Percentiles rank a stretch among this genome's conserved stretches.
These are phyloP conservation scores for Lathamus discolor DNA, from an alignment of 2,113 vertebrate genomes.

Conservation along the genomic window DNA sequence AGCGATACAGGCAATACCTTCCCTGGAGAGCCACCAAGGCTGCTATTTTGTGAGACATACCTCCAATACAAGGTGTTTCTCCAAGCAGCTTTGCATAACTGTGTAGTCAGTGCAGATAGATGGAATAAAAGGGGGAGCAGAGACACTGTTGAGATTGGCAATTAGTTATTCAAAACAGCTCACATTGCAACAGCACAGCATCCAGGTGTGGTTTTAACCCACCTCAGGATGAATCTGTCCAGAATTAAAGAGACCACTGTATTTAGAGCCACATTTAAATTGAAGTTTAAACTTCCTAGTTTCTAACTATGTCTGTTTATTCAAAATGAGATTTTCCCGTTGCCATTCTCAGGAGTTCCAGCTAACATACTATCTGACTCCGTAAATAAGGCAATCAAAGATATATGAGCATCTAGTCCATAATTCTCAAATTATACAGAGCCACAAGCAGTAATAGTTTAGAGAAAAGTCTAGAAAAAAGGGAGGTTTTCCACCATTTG, in stretches of 20 bases:
- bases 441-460: neutral
- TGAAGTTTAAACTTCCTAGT: neutral
- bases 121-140: neutral
- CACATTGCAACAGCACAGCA: neutral
- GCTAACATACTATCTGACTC: neutral
- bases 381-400: neutral
- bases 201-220: neutral
- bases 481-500: neutral
- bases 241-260: neutral
- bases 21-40: neutral
- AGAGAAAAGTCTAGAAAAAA: neutral
- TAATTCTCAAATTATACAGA: neutral
- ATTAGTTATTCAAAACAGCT: neutral
- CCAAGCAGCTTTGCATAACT: neutral
- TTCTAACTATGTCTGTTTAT: neutral
- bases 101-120: neutral
- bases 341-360: neutral
- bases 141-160: neutral
- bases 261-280: neutral
- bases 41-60: neutral
- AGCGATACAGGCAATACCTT: rapidly evolving
- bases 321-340: neutral
- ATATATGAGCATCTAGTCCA: neutral
- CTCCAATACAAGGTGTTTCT: neutral
- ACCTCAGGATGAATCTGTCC: neutral